Conservation (phyloP, 2,113 vertebrate species). For the Ramphastos sulfuratus region DNA sequence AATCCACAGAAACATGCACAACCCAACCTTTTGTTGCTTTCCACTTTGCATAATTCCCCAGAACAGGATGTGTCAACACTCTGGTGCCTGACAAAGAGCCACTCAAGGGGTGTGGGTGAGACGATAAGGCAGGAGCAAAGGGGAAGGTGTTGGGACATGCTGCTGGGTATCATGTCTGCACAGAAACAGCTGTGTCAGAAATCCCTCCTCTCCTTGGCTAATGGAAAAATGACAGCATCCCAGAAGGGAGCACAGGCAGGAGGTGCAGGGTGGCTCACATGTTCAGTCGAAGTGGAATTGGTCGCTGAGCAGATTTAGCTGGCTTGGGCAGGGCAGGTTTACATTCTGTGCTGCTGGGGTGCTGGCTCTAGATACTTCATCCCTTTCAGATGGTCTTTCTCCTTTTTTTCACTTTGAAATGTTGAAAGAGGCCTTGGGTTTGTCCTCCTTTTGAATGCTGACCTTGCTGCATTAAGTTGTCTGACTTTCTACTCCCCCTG, state of each 20-base stretch:
- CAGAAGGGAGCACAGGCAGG: background rate
- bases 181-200: background rate
- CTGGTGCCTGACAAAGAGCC: conserved; percentile 4
- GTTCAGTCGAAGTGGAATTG: accelerated
- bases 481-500: background rate
- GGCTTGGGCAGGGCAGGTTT: background rate
- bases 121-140: background rate
- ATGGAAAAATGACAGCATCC: background rate
- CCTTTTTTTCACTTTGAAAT: accelerated
- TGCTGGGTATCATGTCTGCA: background rate
- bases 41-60: background rate
- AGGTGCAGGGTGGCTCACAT: background rate
- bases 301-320: background rate
- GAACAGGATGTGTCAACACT: background rate
- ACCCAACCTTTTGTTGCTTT: background rate
- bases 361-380: background rate
- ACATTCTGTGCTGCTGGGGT: background rate
- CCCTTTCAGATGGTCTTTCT: background rate
- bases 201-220: background rate
- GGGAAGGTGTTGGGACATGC: conserved; percentile 56
- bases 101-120: conserved; percentile 2
- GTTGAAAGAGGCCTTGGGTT: conserved; percentile 17
- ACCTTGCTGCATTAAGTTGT: conserved; percentile 4
- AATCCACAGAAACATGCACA: background rate
- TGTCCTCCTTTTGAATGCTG: conserved; percentile 1